Evolutionary conservation across 2,888 invertebrate genomes (phyloP), one percentile per base, ranked within the genome.

Genomic region (Drosophila fungiperda): DNA sequence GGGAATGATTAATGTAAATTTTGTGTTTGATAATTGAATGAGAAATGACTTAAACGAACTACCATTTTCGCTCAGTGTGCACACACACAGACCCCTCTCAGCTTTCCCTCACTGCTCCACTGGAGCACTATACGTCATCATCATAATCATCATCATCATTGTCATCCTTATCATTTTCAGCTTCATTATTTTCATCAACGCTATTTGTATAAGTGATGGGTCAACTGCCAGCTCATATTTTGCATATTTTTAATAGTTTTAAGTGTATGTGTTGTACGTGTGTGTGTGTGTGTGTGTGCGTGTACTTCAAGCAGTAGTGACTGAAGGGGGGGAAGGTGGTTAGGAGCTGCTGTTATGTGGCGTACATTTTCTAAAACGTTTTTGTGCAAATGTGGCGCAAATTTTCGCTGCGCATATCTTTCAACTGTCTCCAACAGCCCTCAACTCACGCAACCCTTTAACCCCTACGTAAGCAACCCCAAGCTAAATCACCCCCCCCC

Each of bases 361-460:
- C 68, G 69, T 71, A 76, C 69, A 87, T 84, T 78, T 83, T 86
- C 85, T 83, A 88, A 85, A 85, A 81, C 82, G 83, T 83, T 83
- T 88, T 88, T 78, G 87, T 85, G 83, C 73, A 84, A 84, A 84
- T 88, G 83, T 78, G 71, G 78, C 76, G 87, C 69, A 78, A 86
- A 80, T 83, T 80, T 80, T 78, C 66, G 49, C 57, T 45, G 35
- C 59, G 54, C 58, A 64, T 54, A 59, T 59, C 50, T 59, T 53
- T 61, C 48, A 49, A 54, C 54, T 35, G 54, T 20, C 15, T 32
- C 29, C 38, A 35, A 26, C 52, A 20, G 23, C 15, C 59, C 62
- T 15, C 40, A 12, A 6, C 52, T 32, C 32, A 42, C 20, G 8
- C 52, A 54, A 23, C 48, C 42, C 29, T 49, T 49, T n/a, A 52